phyloP scores from a whole-genome alignment of 2,888 invertebrate species.

The Ditylenchus weischeri region DNA sequence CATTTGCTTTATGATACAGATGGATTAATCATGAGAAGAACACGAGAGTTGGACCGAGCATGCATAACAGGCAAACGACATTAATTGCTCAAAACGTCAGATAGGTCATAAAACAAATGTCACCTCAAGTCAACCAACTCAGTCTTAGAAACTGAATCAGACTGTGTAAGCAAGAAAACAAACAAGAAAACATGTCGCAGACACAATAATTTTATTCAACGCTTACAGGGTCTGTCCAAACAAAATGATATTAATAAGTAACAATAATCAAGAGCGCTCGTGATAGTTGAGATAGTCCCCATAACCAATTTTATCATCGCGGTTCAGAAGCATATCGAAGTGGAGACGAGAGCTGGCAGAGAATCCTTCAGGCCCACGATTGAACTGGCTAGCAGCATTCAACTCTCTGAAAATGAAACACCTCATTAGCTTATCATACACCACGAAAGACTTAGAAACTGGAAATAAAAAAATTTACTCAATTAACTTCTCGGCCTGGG shows the following conservation, averaged over 20 bases:
- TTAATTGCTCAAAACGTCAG: too few relatives aligned
- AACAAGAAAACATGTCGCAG: not conserved
- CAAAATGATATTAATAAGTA: conserved; percentile 8
- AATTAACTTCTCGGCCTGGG: conserved; percentile 49
- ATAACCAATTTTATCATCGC: conserved; percentile 49
- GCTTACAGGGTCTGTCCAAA: not conserved
- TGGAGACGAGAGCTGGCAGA: conserved; percentile 48
- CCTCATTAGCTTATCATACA: not conserved
- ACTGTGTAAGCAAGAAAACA: too few relatives aligned
- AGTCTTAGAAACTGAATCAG: too few relatives aligned
- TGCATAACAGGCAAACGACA: too few relatives aligned
- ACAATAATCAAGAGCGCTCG: conserved; percentile 1
- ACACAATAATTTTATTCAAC: conserved; percentile 4
- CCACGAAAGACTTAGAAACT: not conserved
- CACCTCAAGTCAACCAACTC: too few relatives aligned
- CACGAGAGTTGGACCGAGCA: too few relatives aligned
- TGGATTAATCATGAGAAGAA: too few relatives aligned
- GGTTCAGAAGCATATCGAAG: conserved; percentile 52
- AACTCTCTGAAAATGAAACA: conserved; percentile 43
- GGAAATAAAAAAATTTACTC: conserved; percentile 30
- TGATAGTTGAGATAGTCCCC: conserved; percentile 54
- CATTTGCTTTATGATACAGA: too few relatives aligned
- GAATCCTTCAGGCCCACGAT: conserved; percentile 53
- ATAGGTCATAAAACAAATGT: too few relatives aligned
- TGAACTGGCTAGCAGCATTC: conserved; percentile 51